Evolutionary conservation across 37 sponge, comb jelly and placozoan genomes (phyloP).

Genomic region (Oopsacas minuta): DNA sequence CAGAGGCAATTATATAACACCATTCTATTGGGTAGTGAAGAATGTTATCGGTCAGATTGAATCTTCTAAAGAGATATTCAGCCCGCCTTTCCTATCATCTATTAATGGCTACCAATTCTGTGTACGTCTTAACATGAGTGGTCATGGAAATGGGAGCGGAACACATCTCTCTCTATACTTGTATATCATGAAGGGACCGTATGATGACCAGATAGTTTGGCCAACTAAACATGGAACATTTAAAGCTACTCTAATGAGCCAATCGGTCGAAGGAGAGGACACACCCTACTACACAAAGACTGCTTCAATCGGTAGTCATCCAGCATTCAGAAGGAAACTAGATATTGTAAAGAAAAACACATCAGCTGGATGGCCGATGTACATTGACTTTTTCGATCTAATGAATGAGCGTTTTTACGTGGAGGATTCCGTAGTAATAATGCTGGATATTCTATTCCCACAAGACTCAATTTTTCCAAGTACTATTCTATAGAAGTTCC

Average conservation of each 20-base stretch:
- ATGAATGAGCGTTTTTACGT: slow-evolving; percentile 15
- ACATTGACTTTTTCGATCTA: background rate
- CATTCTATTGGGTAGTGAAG: background rate
- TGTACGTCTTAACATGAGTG: slow-evolving; percentile 4
- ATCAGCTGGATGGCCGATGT: background rate
- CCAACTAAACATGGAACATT: background rate
- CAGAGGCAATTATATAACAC: background rate
- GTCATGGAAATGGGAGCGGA: background rate
- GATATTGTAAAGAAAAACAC: slow-evolving; percentile 3
- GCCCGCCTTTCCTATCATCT: background rate
- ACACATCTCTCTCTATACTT: background rate
- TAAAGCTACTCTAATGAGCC: background rate
- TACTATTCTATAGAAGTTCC: background rate
- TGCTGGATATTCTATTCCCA: background rate
- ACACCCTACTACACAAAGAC: background rate
- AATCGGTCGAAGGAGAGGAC: background rate
- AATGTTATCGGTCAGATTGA: slow-evolving; percentile 4
- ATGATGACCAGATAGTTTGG: background rate
- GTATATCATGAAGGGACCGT: background rate
- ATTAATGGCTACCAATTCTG: background rate
- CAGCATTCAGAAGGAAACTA: background rate
- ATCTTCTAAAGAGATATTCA: slow-evolving; percentile 12
- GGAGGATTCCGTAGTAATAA: background rate
- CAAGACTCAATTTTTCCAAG: background rate
- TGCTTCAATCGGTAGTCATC: background rate